Evolutionary conservation across 2,888 invertebrate species (phyloP), one percentile per base, ranked within the genome.

Genomic region (Catotricha subobsoleta): DNA sequence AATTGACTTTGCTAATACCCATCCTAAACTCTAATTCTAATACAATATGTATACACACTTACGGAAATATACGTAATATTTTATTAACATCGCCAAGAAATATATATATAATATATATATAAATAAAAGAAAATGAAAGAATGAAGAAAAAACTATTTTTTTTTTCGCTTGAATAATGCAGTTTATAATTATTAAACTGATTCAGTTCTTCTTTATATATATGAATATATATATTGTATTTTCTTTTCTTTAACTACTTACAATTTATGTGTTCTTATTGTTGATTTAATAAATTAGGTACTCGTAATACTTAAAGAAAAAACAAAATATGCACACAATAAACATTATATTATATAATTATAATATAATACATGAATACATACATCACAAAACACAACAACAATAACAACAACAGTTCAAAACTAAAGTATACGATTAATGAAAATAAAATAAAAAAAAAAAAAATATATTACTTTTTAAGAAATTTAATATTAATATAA

Each of bases 351-450:
- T 31, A 3, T 31, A 5, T 34, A 12, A 15, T 21, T 3, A n/a
- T n/a, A n/a, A n/a, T n/a, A n/a, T n/a, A 13, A 10, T 10, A 25
- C 25, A 25, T 25, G 10, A 7, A 25, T 10, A 25, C 7, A 25
- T 7, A 25, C 8, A 25, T 7, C 7, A 8, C 36, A 36, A 23
- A 21, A 36, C 16, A 16, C 16, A 20, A 33, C 3, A 7, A 33
- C 18, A 31, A 23, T 28, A 41, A 41, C 29, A 29, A 36, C 36
- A 36, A 33, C 21, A 41, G 41, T 41, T 41, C 41, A 48, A 46
- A 41, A 43, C 43, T 45, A 49, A 45, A 23, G 42, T 45, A 47
- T 43, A 42, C 43, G 41, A 43, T 40, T 45, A 45, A 45, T 45
- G 45, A 44, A 45, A 45, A 43, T 43, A 45, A 44, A 47, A 42